These are phyloP conservation scores for Platichthys flesus DNA, from an alignment of 2,113 vertebrate genomes.

Conservation along the genomic window DNA sequence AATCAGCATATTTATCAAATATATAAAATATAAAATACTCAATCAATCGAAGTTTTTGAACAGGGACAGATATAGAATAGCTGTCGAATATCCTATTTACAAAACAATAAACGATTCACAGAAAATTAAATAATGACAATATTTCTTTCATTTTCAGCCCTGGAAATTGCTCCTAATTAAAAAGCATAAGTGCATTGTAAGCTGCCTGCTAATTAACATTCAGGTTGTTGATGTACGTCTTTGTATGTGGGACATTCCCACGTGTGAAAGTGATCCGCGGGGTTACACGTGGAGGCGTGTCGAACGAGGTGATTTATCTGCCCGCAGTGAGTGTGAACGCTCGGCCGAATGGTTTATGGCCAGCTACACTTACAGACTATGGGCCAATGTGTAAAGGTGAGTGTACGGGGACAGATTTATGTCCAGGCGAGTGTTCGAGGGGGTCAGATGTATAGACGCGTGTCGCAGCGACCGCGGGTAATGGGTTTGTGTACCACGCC, in stretches of 20 bases:
- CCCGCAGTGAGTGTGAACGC: slow-evolving; percentile 32
- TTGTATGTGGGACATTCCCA: background rate
- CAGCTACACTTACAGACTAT: slow-evolving; percentile 59
- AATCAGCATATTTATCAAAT: background rate
- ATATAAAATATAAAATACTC: too few species aligned
- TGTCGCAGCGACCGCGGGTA: slow-evolving; percentile 21
- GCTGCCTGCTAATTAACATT: background rate
- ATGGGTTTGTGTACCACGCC: slow-evolving; percentile 22
- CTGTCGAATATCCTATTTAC: background rate
- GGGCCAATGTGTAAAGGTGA: slow-evolving; percentile 57
- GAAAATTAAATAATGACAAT: background rate
- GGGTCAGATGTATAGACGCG: slow-evolving; percentile 47
- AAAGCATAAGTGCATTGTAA: background rate
- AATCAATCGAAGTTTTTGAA: too few species aligned
- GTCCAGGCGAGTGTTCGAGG: slow-evolving; percentile 31
- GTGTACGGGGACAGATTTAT: slow-evolving; percentile 51
- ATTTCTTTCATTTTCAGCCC: background rate
- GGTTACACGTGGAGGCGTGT: slow-evolving; percentile 45
- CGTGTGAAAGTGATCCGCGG: slow-evolving; percentile 39
- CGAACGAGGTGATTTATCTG: slow-evolving; percentile 59
- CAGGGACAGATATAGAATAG: too few species aligned
- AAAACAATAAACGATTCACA: background rate
- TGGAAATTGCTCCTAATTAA: background rate
- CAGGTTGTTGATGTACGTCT: background rate
- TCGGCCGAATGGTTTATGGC: slow-evolving; percentile 69